Base-by-base conservation (phyloP, 2,113 vertebrate species). In the Corynorhinus townsendii region DNA sequence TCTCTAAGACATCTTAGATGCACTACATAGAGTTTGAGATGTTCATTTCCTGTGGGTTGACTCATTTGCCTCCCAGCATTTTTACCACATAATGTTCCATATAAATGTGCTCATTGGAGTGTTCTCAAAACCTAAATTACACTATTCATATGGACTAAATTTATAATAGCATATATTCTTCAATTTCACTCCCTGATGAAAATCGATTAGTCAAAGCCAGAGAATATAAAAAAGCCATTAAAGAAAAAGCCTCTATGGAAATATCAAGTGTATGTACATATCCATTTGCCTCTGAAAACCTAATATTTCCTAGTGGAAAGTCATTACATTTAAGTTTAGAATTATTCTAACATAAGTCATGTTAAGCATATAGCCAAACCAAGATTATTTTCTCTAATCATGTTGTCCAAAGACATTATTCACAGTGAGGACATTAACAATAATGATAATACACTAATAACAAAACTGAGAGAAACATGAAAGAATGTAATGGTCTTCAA, bases 301-400 rank as follows among this genome's bases (percentile, higher is more conserved):
- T 38, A 90, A 56, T 64, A 49, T 76, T 62, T 87, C 90, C 87
- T 62, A 59, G 30, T 81, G 38, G 45, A 73, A 69, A 96, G 43
- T 69, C 24, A 24, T 72, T 90, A 38, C 11, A 76, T 81, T 91
- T 76, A 94, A 90, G 87, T 73, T 72, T 77, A 81, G 33, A 82
- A 73, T 52, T 11, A 91, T 43, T 94, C 87, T 93, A 83, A 47
- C 45, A 3, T 91, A 68, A 96, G 45, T 75, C 26, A 22, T 47
- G 9, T 38, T 91, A 28, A 72, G 9, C 40, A 28, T 54, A 40
- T 77, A 33, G n/a, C 20, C 45, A 40, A 72, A 47, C 11, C 11
- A 54, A 66, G 72, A 89, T 85, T 83, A 82, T 82, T 86, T 95
- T 93, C 56, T 84, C 81, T 82, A 77, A 72, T 30, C 54, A 3